These are phyloP conservation scores for Chamaetylas fuelleborni DNA, from an alignment of 2,113 vertebrate species.

Conservation along the genomic window DNA sequence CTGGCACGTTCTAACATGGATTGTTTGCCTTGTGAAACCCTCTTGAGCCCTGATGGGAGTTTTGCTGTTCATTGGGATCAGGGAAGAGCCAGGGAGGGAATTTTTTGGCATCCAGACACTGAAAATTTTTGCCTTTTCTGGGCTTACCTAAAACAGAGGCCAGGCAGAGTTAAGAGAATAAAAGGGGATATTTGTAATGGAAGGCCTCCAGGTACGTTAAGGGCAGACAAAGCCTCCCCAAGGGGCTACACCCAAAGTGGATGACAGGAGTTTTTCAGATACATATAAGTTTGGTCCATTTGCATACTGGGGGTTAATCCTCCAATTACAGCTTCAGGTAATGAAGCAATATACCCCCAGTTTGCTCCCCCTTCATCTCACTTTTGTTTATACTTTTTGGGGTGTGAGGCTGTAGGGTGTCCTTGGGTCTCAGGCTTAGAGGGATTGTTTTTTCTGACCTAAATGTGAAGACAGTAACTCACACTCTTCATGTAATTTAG, in stretches of 20 bases:
- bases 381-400: neutral
- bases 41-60: accelerated
- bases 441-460: neutral
- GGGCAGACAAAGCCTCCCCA: neutral
- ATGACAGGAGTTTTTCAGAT: neutral
- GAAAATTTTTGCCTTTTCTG: accelerated
- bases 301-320: neutral
- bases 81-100: neutral
- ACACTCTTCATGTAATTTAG: accelerated
- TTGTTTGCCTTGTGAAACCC: neutral
- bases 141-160: neutral
- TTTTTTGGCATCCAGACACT: too few relatives aligned
- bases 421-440: neutral
- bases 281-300: neutral
- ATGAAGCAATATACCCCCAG: accelerated
- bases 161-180: neutral
- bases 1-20: neutral
- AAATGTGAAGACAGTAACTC: too few relatives aligned
- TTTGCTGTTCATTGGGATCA: accelerated
- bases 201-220: neutral
- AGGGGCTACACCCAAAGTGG: too few relatives aligned
- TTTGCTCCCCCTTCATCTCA: neutral
- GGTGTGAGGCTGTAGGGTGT: neutral
- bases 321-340: neutral
- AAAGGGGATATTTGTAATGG: accelerated